Conservation (phyloP, 2,888 invertebrate genomes). For the Epistrophe grossulariae region DNA sequence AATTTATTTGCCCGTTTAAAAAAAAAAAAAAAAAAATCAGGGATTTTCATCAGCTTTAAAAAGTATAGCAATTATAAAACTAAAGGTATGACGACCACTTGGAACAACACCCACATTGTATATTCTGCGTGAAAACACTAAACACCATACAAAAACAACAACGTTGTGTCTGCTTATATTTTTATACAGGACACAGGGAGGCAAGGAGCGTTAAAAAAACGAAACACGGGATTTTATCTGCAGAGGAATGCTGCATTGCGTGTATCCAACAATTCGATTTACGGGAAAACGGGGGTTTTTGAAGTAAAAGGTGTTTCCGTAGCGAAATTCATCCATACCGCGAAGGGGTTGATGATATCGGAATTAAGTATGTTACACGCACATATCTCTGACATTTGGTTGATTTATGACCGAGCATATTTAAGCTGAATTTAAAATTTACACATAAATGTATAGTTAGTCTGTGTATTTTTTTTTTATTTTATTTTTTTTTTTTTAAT, state of each 20-base stretch:
- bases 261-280: slow-evolving; percentile 71
- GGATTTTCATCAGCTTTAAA: slow-evolving; percentile 27
- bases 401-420: slow-evolving; percentile 9
- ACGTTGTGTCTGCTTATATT: slow-evolving; percentile 42
- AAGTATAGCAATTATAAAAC: slow-evolving; percentile 14
- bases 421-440: slow-evolving; percentile 28
- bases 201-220: slow-evolving; percentile 48
- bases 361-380: slow-evolving; percentile 28
- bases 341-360: slow-evolving; percentile 14
- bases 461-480: slow-evolving; percentile 17
- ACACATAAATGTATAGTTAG: neutral
- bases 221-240: slow-evolving; percentile 76
- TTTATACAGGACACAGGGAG: slow-evolving; percentile 54
- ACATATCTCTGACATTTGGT: slow-evolving; percentile 37
- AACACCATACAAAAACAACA: slow-evolving; percentile 37
- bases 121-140: slow-evolving; percentile 40
- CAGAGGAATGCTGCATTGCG: slow-evolving; percentile 78
- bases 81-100: slow-evolving; percentile 43
- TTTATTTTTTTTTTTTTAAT: neutral
- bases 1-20: neutral
- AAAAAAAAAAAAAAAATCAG: neutral
- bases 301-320: slow-evolving; percentile 56
- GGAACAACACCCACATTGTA: slow-evolving; percentile 70
- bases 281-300: slow-evolving; percentile 25
- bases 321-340: slow-evolving; percentile 51